Base-by-base conservation (phyloP, 2,113 vertebrate genomes). In the Brienomyrus brachyistius region DNA sequence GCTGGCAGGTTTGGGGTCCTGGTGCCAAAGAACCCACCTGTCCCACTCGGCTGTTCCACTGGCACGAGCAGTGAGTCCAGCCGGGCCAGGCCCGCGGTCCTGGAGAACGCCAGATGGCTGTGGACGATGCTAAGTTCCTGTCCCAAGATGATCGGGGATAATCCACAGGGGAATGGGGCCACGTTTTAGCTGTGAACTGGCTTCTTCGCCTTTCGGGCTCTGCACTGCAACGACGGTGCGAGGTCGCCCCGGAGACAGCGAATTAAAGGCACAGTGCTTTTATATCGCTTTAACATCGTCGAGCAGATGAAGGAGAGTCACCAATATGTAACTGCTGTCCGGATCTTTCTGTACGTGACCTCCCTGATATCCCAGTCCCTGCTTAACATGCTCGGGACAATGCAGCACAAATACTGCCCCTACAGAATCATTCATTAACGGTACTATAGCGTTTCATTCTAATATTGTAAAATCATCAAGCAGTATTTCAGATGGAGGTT, bases 41-140 rank as follows among this genome's bases (percentile, higher is more conserved):
- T 62, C 80, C 80, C 77, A 47, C 88, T 84, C 77, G 40, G 80
- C 88, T 45, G 77, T 84, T 82, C 62, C 51, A 13, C 88, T 85
- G 89, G 80, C 40, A 23, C n/a, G 35, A 21, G n/a, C 21, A 15
- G 40, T 5, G 15, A 62, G 35, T 89, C 89, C 51, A 83, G 74
- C 88, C 52, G 52, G 17, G 88, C 51, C 50, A 1, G 74, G 52
- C 77, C 35, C 9, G 35, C 51, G 80, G 27, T 48, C 77, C 27
- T 15, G 52, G 27, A 19, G 40, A 31, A 40, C 52, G 35, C 51
- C 89, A 89, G 89, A 89, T 89, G 89, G 89, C 80, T 27, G 4
- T 40, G 31, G 89, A n/a, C 89, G 85, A 27, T 43, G 50, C 89
- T 85, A 47, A 80, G 77, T 89, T 89, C 89, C 80, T 82, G 77